These are phyloP conservation scores for Euclidia mi DNA, from an alignment of 2,888 invertebrate genomes.

Conservation along the genomic window DNA sequence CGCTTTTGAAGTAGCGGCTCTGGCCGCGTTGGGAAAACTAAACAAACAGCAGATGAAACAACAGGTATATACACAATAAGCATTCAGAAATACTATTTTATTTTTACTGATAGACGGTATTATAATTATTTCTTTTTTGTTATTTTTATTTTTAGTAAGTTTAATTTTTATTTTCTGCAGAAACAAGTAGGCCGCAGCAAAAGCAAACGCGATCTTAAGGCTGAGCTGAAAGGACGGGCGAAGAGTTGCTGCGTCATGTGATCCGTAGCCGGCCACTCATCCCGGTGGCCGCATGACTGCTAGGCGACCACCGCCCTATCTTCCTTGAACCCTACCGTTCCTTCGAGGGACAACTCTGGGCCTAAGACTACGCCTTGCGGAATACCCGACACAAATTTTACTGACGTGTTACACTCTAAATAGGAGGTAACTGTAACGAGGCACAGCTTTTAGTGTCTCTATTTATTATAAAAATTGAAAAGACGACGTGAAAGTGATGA, in stretches of 20 bases:
- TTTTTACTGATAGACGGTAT: too few relatives aligned
- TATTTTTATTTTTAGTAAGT: background rate
- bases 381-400: slow-evolving; percentile 56
- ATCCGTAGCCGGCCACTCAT: slow-evolving; percentile 90
- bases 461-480: slow-evolving; percentile 39
- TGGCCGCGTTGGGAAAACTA: slow-evolving; percentile 90
- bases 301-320: slow-evolving; percentile 85
- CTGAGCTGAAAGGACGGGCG: slow-evolving; percentile 90
- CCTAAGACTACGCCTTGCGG: slow-evolving; percentile 69
- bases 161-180: slow-evolving; percentile 59
- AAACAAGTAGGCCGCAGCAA: slow-evolving; percentile 89
- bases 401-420: slow-evolving; percentile 22
- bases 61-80: slow-evolving; percentile 77
- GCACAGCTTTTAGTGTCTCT: slow-evolving; percentile 44
- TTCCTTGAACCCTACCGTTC: slow-evolving; percentile 60
- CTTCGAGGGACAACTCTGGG: slow-evolving; percentile 60
- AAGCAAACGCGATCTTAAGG: slow-evolving; percentile 90
- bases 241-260: slow-evolving; percentile 91
- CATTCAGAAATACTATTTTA: background rate
- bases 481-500: slow-evolving; percentile 40
- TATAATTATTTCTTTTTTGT: background rate
- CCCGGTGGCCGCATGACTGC: slow-evolving; percentile 89
- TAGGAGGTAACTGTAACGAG: slow-evolving; percentile 28
- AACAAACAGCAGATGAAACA: slow-evolving; percentile 89
- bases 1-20: slow-evolving; percentile 92